Evolutionary conservation across 2,888 invertebrate species (phyloP), one percentile per base, ranked within the genome.

Genomic region (Rotaria sp.): DNA sequence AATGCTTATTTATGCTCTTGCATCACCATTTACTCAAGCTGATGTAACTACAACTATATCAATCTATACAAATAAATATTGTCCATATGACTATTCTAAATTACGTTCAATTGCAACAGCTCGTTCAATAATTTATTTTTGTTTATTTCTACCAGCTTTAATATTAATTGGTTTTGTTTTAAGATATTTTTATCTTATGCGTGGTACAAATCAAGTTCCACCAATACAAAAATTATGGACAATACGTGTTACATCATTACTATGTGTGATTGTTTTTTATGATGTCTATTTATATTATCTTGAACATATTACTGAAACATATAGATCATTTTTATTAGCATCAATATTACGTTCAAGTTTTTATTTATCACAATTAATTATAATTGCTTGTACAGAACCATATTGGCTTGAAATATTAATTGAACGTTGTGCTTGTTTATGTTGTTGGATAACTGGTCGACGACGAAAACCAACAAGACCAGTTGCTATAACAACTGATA

Each of bases 151-250:
- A 11, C 80, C 80, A n/a, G 21, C 80, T 4, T 7, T 45, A 21
- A 15, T 80, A 21, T 26, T 80, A 13, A 41, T 80, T 26, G 45
- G 45, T 80, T 80, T 80, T 45, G 80, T 80, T n/a, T n/a, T 80
- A 15, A 45, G 15, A 45, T 80, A 45, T 80, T 80, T 80, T 15
- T 80, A 80, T 80, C 11, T 80, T 4, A 4, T 80, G 26, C 41
- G 80, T n/a, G 80, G 80, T n/a, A 80, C 80, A 80, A 80, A 24
- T 80, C 80, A 80, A 80, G 7, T 80, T 26, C 80, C 26, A 80
- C 3, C 41, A 45, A 45, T 41, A 24, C 26, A 80, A 80, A 80
- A 80, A 45, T 5, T 80, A 26, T 80, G 80, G 80, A 80, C 80
- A 45, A 80, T 80, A 18, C 41, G 80, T 45, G 80, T 45, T 26